Evolutionary conservation across 2,797 vertebrate genomes (phyloP).

Genomic region (Xenops minutus): DNA sequence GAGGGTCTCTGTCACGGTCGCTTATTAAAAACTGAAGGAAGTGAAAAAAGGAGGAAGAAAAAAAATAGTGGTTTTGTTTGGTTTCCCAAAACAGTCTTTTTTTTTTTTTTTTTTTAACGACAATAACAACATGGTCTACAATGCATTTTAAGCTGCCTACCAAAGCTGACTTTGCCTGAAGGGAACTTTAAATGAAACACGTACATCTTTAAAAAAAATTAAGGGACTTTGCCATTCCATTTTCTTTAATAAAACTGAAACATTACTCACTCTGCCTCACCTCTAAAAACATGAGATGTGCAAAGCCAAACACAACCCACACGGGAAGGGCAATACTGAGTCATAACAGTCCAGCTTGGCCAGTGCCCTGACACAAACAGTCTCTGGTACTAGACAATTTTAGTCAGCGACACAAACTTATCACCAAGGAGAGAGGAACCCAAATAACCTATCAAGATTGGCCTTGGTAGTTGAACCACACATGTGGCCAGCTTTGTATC

Average conservation of each 20-base stretch:
- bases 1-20: constrained; percentile 84
- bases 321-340: constrained; percentile 46
- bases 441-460: not conserved
- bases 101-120: not conserved
- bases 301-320: constrained; percentile 48
- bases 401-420: not conserved
- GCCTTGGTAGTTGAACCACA: not conserved
- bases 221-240: not conserved
- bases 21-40: constrained; percentile 92
- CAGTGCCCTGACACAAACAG: not conserved
- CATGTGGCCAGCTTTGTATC: not conserved
- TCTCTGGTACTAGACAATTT: not conserved
- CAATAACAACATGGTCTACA: not conserved
- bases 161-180: constrained; percentile 6
- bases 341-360: constrained; percentile 9
- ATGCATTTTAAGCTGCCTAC: not conserved
- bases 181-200: constrained; percentile 18
- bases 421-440: not conserved
- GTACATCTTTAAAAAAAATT: not conserved
- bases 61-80: not conserved
- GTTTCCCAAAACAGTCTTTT: not conserved
- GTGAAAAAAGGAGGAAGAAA: not conserved
- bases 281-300: constrained; percentile 19
- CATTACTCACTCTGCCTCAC: constrained; percentile 45
- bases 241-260: constrained; percentile 38